Evolutionary conservation across 1,140 invertebrate genomes (phyloP).

Genomic region (Drosophila leontia): DNA sequence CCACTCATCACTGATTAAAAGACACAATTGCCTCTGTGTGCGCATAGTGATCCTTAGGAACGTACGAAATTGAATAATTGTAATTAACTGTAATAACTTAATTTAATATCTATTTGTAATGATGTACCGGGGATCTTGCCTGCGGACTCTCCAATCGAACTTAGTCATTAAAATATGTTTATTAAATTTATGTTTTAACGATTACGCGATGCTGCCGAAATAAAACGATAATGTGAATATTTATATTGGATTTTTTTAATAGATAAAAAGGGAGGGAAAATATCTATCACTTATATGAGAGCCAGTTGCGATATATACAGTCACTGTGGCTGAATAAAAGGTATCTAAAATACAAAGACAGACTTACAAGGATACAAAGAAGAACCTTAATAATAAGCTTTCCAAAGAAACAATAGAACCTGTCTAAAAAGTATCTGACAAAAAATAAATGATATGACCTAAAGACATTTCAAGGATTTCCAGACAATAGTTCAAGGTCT

Average conservation of each 20-base stretch:
- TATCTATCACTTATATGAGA: too few relatives aligned
- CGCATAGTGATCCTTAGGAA: conserved; percentile 74
- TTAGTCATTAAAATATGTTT: conserved; percentile 83
- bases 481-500: not conserved
- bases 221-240: conserved; percentile 69
- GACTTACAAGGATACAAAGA: not conserved
- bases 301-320: not conserved
- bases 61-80: conserved; percentile 78
- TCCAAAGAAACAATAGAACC: not conserved
- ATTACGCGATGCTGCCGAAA: conserved; percentile 62
- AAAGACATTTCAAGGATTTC: not conserved
- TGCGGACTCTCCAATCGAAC: conserved; percentile 67
- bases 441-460: not conserved
- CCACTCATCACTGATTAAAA: conserved; percentile 61
- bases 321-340: not conserved
- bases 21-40: conserved; percentile 76
- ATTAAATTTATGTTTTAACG: conserved; percentile 66
- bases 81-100: conserved; percentile 81
- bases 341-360: not conserved
- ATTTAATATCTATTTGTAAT: conserved; percentile 76
- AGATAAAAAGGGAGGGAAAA: not conserved
- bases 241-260: not conserved
- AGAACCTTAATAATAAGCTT: too few relatives aligned
- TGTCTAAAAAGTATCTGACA: too few relatives aligned
- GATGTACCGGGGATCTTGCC: conserved; percentile 57